A percentile compares a stretch with the other conserved stretches of the same genome.
Conservation (phyloP, 2,797 vertebrate genomes). For the Carapus acus region DNA sequence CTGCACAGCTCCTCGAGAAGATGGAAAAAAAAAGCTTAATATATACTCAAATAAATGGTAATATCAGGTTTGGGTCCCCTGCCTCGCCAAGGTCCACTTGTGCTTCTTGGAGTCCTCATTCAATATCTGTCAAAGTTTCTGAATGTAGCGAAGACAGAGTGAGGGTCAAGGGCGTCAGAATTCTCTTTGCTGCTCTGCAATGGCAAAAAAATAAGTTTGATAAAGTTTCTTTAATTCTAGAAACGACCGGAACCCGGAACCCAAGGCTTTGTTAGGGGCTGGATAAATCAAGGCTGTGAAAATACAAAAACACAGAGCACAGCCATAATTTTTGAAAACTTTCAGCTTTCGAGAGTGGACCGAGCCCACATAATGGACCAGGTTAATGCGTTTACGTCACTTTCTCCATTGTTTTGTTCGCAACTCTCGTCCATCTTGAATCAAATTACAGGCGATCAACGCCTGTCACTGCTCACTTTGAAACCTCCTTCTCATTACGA, state of each 20-base stretch:
- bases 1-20: conserved; percentile 4
- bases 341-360: too few species aligned
- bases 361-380: too few species aligned
- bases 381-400: conserved; percentile 45
- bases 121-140: conserved; percentile 3
- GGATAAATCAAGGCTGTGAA: conserved; percentile 13
- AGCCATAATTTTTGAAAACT: too few species aligned
- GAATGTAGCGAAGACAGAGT: neutral
- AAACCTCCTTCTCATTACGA: conserved; percentile 44
- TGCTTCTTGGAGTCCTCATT: conserved; percentile 6
- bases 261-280: neutral
- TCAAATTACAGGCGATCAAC: conserved; percentile 40
- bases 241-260: neutral
- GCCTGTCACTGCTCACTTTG: conserved; percentile 39
- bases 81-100: conserved; percentile 1
- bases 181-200: neutral
- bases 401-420: conserved; percentile 42
- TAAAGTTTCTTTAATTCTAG: too few species aligned
- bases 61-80: too few species aligned
- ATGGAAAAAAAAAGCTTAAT: neutral
- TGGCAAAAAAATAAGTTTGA: too few species aligned
- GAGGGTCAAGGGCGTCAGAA: neutral
- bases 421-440: conserved; percentile 25
- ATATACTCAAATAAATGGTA: too few species aligned
- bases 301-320: conserved; percentile 19